These are phyloP conservation scores for Brachionus manjavacas DNA, from an alignment of 1,140 invertebrate species.

Conservation along the genomic window DNA sequence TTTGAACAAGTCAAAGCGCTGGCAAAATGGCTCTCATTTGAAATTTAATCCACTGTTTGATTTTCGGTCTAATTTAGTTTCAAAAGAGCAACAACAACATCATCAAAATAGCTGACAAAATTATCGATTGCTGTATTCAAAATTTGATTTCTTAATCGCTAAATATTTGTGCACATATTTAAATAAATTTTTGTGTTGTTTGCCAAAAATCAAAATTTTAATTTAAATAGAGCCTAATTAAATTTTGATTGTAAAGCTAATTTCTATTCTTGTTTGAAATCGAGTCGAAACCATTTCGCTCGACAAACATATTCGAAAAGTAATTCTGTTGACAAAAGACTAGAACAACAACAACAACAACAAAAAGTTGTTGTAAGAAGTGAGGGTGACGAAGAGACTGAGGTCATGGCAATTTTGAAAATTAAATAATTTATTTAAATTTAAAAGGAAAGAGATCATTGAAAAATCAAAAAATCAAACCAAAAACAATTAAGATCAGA, in stretches of 20 bases:
- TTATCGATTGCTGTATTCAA: neutral
- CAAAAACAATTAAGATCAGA: too few relatives aligned
- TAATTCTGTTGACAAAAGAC: too few relatives aligned
- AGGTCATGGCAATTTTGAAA: neutral
- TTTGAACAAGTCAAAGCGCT: neutral
- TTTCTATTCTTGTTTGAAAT: neutral
- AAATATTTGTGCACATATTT: neutral
- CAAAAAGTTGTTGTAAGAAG: too few relatives aligned
- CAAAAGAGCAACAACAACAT: too few relatives aligned
- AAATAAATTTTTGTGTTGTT: neutral
- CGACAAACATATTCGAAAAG: too few relatives aligned
- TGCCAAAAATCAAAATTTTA: neutral
- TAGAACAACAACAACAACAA: too few relatives aligned
- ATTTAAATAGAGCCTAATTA: neutral
- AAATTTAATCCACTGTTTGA: neutral
- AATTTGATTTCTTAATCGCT: neutral
- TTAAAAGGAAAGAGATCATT: too few relatives aligned
- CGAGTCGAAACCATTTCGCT: neutral
- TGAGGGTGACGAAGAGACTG: too few relatives aligned
- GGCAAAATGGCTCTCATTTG: neutral
- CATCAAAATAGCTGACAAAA: neutral
- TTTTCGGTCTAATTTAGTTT: neutral
- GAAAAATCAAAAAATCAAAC: too few relatives aligned
- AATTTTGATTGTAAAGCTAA: neutral
- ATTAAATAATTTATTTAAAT: too few relatives aligned